Base-by-base conservation (phyloP, 2,797 vertebrate species). In the Tarsius wallacei region DNA sequence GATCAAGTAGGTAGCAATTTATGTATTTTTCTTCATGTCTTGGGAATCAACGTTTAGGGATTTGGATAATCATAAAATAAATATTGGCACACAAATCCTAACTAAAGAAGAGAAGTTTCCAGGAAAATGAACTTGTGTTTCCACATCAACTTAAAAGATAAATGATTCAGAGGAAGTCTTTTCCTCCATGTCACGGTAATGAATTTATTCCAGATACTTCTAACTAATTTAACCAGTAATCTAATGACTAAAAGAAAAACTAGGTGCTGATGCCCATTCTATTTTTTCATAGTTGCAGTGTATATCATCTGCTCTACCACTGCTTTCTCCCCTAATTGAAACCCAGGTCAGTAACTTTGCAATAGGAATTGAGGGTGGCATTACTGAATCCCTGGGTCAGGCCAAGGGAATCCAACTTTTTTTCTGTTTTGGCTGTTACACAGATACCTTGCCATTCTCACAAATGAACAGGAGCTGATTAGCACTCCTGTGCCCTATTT, bases 401-500 rank as follows among this genome's bases (percentile, higher is more conserved):
- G 86, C 53, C 8, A 10, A 88, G 81, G 47, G 77, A 90, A 82
- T 83, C 49, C 59, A 95, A 61, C 68, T 87, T 91, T 33, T 84
- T 82, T 78, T 93, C 77, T 57, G 9, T 90, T 84, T 73, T 13
- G 33, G 53, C 90, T 80, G 57, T 96, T 93, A 70, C 91, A 95
- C 71, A 90, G 57, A 93, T 94, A 70, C 78, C 73, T 96, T 95
- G 63, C 77, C 73, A 76, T 90, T 96, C 87, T 87, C 87, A 86
- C 55, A 89, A 61, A 78, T 0, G 16, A 81, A 94, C 63, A 55
- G 87, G 87, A 96, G 73, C 91, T 98, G 94, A 97, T 96, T 97
- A 97, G 93, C 97, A 98, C 95, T 96, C 94, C 6, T 26, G 87
- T 98, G 97, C 91, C 98, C 98, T 98, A 97, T 97, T 98, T 98